A percentile compares a stretch with the other conserved stretches of the same genome.
Conservation (phyloP, 2,113 vertebrate genomes). For the Amblyornis subalaris region DNA sequence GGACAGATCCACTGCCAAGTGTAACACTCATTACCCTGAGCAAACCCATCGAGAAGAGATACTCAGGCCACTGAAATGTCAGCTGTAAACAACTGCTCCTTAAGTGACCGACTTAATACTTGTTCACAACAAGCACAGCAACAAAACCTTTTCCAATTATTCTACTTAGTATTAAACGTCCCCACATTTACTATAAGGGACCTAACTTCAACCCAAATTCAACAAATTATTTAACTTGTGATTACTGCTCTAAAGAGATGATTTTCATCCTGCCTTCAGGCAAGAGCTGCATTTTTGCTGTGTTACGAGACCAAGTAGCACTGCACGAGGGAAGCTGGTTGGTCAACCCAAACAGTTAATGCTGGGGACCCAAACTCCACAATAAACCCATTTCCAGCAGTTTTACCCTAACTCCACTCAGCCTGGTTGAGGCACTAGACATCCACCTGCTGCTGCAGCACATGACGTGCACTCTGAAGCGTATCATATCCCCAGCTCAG, state of each 20-base stretch:
- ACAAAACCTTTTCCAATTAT: background rate
- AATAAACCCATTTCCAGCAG: background rate
- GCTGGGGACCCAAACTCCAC: background rate
- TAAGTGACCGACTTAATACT: background rate
- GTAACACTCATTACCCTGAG: background rate
- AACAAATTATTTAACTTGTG: background rate
- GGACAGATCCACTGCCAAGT: background rate
- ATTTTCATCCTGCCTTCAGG: background rate
- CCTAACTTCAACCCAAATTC: background rate
- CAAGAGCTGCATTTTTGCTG: background rate
- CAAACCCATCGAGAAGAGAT: background rate
- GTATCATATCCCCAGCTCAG: background rate
- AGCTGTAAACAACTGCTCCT: background rate
- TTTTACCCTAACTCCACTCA: background rate
- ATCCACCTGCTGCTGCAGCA: background rate
- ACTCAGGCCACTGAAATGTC: background rate
- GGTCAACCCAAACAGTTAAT: background rate
- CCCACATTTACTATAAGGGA: background rate
- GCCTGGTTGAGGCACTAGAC: background rate
- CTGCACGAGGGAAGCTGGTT: accelerated
- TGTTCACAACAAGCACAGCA: background rate
- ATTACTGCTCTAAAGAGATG: background rate
- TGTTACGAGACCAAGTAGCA: background rate
- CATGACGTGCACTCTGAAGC: accelerated
- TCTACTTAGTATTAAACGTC: accelerated